Evolutionary conservation across 1,140 invertebrate genomes (phyloP), one percentile per base, ranked within the genome.

Genomic region (Bemisia tabaci): DNA sequence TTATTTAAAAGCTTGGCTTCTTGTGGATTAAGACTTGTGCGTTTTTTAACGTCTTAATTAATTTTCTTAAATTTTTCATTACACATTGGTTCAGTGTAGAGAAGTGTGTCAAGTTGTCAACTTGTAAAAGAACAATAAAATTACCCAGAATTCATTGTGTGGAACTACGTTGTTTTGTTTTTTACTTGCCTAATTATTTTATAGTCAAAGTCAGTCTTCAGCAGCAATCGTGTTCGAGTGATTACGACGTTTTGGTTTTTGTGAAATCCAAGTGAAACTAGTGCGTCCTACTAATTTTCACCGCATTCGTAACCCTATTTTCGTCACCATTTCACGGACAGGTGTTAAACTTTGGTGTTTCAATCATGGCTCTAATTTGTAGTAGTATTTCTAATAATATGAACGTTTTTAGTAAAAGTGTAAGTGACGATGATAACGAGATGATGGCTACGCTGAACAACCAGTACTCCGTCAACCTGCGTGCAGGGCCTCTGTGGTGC

Each of bases 401-500:
- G 33, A 48, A 48, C 33, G 33, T 48, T 48, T 48, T 48, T 9
- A 48, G 33, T 48, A 48, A 48, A 48, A 48, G 33, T 48, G 33
- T 9, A 48, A 17, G 17, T 17, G 33, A 48, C 5, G 17, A 9
- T 48, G 33, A 48, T 5, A 48, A 48, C 17, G 33, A 48, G 5
- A 9, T 48, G 5, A 17, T 48, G 5, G 33, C 33, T 48, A 48
- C 33, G 5, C 17, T 48, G 33, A 48, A 48, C 33, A 48, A 48
- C 33, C 85, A 84, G 75, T 92, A 86, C 78, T 88, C 84, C 83
- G 88, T 93, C 84, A 88, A 88, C 87, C 90, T 96, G 88, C 93
- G 93, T 81, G 87, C 92, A 83, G 94, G 93, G 92, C 94, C 94
- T 95, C 92, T 88, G 92, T 94, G 90, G 91, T 91, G 88, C 83